Evolutionary conservation across 2,888 invertebrate species (phyloP).

Genomic region (Brenthis daphne): DNA sequence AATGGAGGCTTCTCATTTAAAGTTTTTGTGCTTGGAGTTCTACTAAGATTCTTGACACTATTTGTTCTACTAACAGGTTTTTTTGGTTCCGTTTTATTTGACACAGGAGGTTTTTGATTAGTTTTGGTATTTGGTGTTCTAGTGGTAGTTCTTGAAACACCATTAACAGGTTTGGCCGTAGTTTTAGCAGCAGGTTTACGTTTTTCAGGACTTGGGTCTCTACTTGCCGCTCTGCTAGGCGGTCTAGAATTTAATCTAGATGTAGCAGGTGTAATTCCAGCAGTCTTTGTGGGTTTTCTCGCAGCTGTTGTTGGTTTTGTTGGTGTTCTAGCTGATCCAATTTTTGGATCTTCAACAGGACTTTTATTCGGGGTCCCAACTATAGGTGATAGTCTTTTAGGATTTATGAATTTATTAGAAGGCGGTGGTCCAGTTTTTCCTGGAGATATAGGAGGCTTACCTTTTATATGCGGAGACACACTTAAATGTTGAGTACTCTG

Average conservation of each 20-base stretch:
- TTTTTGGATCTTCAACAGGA: constrained; percentile 67
- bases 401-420: constrained; percentile 68
- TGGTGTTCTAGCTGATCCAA: constrained; percentile 59
- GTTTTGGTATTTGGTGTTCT: constrained; percentile 61
- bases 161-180: constrained; percentile 46
- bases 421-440: constrained; percentile 75
- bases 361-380: constrained; percentile 78
- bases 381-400: constrained; percentile 76
- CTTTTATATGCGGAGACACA: constrained; percentile 67
- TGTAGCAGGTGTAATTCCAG: constrained; percentile 65
- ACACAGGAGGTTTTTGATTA: constrained; percentile 55
- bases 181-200: constrained; percentile 53
- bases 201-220: constrained; percentile 74
- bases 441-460: constrained; percentile 77
- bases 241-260: constrained; percentile 74
- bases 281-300: constrained; percentile 62
- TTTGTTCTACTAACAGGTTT: constrained; percentile 69
- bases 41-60: constrained; percentile 69
- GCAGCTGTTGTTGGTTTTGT: constrained; percentile 57
- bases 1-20: constrained; percentile 67
- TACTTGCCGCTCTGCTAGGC: constrained; percentile 66
- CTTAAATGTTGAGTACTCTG: constrained; percentile 72
- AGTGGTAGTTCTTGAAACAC: constrained; percentile 53
- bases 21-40: constrained; percentile 70
- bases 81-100: constrained; percentile 61